phyloP scores from a whole-genome alignment of 2,797 vertebrate genomes.

The Myiotriccus ornatus region DNA sequence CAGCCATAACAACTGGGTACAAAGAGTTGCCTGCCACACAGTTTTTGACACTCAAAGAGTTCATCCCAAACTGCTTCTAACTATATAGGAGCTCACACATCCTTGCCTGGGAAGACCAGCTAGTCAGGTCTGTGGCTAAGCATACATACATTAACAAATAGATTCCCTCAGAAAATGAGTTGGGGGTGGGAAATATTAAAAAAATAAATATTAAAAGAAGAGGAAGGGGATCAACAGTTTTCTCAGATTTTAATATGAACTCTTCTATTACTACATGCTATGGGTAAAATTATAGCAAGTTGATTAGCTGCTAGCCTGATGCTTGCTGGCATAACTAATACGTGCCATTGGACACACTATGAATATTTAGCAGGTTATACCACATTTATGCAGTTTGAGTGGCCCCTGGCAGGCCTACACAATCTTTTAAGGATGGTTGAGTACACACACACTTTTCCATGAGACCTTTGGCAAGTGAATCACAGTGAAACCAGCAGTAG shows the following conservation, averaged over 20 bases:
- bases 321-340: background rate
- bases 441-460: rapidly evolving
- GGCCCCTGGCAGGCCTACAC: background rate
- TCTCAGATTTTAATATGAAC: background rate
- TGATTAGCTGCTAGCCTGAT: background rate
- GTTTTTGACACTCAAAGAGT: background rate
- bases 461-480: background rate
- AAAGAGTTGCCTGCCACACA: background rate
- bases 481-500: background rate
- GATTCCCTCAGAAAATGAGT: background rate
- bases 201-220: background rate
- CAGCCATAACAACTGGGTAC: background rate
- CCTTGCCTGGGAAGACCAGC: background rate
- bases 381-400: background rate
- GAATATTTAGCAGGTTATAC: background rate
- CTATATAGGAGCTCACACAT: background rate
- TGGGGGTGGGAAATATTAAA: background rate
- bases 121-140: background rate
- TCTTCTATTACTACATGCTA: background rate
- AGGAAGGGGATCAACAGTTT: background rate
- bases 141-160: background rate
- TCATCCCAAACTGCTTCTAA: background rate
- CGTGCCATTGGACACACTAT: background rate
- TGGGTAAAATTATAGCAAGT: background rate
- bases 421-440: background rate